Evolutionary conservation across 1,140 invertebrate species (phyloP).

Genomic region (Arion vulgaris): DNA sequence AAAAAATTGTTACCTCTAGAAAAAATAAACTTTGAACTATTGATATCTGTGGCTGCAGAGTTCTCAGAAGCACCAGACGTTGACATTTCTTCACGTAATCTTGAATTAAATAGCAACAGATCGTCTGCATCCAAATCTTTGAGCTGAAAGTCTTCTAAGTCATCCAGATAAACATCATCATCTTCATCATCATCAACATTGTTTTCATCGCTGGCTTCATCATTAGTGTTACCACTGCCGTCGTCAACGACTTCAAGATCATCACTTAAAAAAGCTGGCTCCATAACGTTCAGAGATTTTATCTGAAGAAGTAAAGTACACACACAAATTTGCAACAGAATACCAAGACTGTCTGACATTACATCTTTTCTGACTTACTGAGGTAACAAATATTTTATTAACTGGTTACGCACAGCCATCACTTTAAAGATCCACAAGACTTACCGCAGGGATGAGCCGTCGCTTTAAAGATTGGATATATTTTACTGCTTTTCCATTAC

Average conservation of each 20-base stretch:
- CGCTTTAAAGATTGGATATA: too few species aligned
- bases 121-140: constrained; percentile 15
- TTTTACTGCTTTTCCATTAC: too few species aligned
- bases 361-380: too few species aligned
- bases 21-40: too few species aligned
- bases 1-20: too few species aligned
- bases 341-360: too few species aligned
- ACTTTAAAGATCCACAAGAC: too few species aligned
- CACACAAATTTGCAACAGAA: neutral
- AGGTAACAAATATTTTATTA: too few species aligned
- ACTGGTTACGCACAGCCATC: too few species aligned
- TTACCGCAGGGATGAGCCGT: too few species aligned
- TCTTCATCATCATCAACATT: neutral
- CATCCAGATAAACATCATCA: neutral
- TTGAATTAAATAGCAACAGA: neutral
- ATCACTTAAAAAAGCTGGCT: neutral
- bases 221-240: neutral
- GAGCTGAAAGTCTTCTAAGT: neutral
- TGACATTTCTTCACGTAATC: neutral
- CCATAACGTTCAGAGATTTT: neutral
- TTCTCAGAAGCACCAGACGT: neutral
- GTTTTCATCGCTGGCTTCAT: neutral
- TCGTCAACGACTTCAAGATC: neutral
- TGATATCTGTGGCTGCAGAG: too few species aligned
- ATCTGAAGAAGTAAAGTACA: neutral